Percentiles rank a stretch among this genome's conserved stretches.
phyloP scores from a whole-genome alignment of 2,888 invertebrate species.

The Suillia variegata region DNA sequence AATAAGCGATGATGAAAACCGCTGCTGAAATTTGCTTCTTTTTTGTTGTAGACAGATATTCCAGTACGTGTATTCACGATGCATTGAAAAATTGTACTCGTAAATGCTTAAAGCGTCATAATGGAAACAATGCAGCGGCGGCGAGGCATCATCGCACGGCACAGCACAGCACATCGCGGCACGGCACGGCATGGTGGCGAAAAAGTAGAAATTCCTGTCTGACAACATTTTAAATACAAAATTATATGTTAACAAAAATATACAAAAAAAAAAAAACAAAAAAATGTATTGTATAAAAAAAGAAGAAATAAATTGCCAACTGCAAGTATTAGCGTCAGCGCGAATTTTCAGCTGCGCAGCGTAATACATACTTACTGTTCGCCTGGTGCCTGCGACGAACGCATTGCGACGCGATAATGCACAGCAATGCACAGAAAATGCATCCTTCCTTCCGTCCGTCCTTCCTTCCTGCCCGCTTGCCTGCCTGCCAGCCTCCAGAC shows the following conservation, averaged over 20 bases:
- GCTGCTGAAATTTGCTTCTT: too few species aligned
- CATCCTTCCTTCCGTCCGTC: neutral
- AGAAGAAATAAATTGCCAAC: conserved; percentile 23
- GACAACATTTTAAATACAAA: conserved; percentile 46
- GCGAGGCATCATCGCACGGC: neutral
- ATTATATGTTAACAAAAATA: conserved; percentile 12
- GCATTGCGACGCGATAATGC: neutral
- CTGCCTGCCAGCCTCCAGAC: neutral
- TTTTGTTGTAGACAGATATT: too few species aligned
- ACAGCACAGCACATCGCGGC: neutral
- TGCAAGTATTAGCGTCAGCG: neutral
- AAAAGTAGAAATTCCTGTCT: conserved; percentile 56
- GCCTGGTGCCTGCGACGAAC: too few species aligned
- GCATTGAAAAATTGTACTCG: neutral
- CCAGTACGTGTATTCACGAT: too few species aligned
- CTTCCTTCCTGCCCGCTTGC: too few species aligned
- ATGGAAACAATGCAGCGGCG: neutral
- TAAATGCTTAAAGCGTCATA: neutral
- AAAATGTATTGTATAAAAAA: too few species aligned
- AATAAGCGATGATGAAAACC: too few species aligned
- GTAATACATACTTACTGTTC: too few species aligned
- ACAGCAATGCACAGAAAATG: too few species aligned
- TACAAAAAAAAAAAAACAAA: conserved; percentile 30
- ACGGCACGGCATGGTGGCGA: conserved; percentile 31
- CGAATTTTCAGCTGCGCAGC: neutral